Conservation (phyloP, 2,797 vertebrate genomes). For the Paedocypris micromegethes region DNA sequence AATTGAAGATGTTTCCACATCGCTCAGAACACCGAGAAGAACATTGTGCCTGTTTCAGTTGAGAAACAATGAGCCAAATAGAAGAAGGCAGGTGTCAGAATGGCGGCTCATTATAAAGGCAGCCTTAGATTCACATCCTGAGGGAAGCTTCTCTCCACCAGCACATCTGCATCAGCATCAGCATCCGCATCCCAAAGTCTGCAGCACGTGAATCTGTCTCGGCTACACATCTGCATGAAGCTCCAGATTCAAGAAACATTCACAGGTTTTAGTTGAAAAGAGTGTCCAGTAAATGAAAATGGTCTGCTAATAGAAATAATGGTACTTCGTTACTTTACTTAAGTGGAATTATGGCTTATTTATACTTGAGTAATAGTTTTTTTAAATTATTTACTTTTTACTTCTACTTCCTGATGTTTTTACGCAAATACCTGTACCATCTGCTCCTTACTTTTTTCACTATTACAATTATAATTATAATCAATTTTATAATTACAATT, state of each 20-base stretch:
- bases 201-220: conserved; percentile 14
- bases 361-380: too few species aligned
- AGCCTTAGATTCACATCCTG: conserved; percentile 19
- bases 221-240: conserved; percentile 5
- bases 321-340: too few species aligned
- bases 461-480: too few species aligned
- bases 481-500: too few species aligned
- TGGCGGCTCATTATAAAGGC: conserved; percentile 39
- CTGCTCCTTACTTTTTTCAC: too few species aligned
- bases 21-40: conserved; percentile 7
- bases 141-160: conserved; percentile 25
- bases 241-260: neutral
- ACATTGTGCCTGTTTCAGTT: conserved; percentile 27
- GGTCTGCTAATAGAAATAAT: too few species aligned
- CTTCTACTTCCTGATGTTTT: too few species aligned
- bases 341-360: too few species aligned
- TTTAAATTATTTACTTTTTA: too few species aligned
- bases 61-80: conserved; percentile 17
- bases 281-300: too few species aligned
- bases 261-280: too few species aligned
- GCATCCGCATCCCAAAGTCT: conserved; percentile 17
- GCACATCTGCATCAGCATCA: conserved; percentile 24
- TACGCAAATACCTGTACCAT: too few species aligned
- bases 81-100: conserved; percentile 42
- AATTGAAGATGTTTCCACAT: neutral